Evolutionary conservation across 2,113 vertebrate genomes (phyloP).

Genomic region (Aphelocoma coerulescens): DNA sequence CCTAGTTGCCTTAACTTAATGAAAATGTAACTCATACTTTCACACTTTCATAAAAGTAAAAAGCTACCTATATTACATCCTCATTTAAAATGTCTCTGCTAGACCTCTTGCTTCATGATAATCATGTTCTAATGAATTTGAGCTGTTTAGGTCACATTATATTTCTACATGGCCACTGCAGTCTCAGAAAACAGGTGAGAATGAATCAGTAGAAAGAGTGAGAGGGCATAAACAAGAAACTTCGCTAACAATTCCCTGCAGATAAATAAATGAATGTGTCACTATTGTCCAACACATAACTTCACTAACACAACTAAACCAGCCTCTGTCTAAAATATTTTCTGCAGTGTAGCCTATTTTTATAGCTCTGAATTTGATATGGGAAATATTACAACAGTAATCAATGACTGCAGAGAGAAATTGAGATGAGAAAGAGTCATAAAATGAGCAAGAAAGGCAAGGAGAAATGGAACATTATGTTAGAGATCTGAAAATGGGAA

Average conservation of each 20-base stretch:
- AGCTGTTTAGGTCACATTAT: not conserved
- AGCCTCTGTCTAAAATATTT: not conserved
- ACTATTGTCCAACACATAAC: not conserved
- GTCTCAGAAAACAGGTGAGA: not conserved
- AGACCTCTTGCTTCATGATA: not conserved
- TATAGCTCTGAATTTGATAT: not conserved
- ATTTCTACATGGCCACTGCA: not conserved
- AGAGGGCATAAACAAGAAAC: not conserved
- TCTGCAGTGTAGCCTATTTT: not conserved
- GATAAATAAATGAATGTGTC: not conserved
- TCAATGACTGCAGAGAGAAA: not conserved
- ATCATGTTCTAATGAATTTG: not conserved
- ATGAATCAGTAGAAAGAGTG: not conserved
- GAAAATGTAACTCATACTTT: not conserved
- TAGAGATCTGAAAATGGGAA: not conserved
- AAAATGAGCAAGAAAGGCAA: slow-evolving; percentile 22
- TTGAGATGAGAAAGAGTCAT: not conserved
- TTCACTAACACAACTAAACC: not conserved
- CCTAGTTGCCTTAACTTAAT: not conserved
- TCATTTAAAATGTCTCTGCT: not conserved
- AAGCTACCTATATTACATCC: not conserved
- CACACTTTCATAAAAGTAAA: not conserved
- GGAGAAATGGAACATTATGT: not conserved
- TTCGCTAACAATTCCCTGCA: not conserved
- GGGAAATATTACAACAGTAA: slow-evolving; percentile 7